Percentiles rank a stretch among this genome's conserved stretches.
Conservation (phyloP, 1,140 invertebrate species). For the Neodiprion lecontei region DNA sequence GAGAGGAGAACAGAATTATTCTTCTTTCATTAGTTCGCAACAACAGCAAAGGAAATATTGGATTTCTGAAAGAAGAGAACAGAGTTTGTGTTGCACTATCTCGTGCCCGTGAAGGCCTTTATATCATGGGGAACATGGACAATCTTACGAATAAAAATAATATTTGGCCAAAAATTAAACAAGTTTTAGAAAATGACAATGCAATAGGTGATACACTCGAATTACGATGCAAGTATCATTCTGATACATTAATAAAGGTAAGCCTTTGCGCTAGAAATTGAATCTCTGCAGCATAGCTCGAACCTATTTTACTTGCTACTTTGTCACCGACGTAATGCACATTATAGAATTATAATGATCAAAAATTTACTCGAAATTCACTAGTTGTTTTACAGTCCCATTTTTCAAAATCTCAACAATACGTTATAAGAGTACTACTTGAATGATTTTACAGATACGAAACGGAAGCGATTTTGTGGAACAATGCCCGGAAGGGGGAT, state of each 20-base stretch:
- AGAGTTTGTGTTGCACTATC: slow-evolving; percentile 65
- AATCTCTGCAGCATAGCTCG: too few species aligned
- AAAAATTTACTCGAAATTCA: too few species aligned
- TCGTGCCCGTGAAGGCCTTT: slow-evolving; percentile 76
- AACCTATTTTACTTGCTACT: too few species aligned
- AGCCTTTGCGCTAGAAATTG: too few species aligned
- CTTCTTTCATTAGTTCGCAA: slow-evolving; percentile 83
- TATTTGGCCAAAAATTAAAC: slow-evolving; percentile 64
- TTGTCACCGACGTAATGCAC: too few species aligned
- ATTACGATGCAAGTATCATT: too few species aligned
- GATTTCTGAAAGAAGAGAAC: slow-evolving; percentile 73
- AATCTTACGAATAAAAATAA: slow-evolving; percentile 60
- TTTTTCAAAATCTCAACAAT: too few species aligned
- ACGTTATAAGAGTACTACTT: too few species aligned
- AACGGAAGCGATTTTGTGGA: slow-evolving; percentile 52
- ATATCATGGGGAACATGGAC: slow-evolving; percentile 72
- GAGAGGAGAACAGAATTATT: slow-evolving; percentile 86
- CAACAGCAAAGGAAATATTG: slow-evolving; percentile 72
- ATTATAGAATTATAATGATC: too few species aligned
- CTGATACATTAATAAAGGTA: too few species aligned
- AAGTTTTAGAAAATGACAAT: slow-evolving; percentile 52
- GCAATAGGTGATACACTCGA: slow-evolving; percentile 48
- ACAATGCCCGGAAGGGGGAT: slow-evolving; percentile 62
- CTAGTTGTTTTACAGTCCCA: too few species aligned
- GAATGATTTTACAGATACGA: slow-evolving; percentile 30